These are phyloP conservation scores for Stenodema calcarata DNA, from an alignment of 2,888 invertebrate genomes.

Conservation along the genomic window DNA sequence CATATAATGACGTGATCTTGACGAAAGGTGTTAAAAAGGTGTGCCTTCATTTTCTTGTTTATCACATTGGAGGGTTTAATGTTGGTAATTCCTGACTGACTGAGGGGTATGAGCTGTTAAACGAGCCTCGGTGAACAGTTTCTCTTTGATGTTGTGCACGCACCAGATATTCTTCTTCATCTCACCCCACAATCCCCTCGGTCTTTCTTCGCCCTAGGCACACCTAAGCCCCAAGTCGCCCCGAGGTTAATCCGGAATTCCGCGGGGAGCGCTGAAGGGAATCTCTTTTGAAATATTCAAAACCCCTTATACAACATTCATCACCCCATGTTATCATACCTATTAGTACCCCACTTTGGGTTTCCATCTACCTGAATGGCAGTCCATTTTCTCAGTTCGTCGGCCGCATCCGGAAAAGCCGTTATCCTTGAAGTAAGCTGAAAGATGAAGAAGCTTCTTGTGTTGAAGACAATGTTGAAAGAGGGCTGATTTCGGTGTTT, in stretches of 20 bases:
- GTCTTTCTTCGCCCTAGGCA: background rate
- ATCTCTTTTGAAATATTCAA: slow-evolving; percentile 5
- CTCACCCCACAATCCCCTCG: background rate
- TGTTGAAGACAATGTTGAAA: background rate
- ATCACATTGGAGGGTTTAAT: background rate
- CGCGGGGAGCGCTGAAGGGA: background rate
- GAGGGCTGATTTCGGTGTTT: background rate
- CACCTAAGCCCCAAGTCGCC: background rate
- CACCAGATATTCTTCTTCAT: slow-evolving; percentile 29
- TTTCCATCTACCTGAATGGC: background rate
- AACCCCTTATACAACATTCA: slow-evolving; percentile 4
- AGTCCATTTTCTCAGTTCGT: background rate
- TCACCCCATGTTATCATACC: background rate
- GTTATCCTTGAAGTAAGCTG: background rate
- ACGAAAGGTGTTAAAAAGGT: too few relatives aligned
- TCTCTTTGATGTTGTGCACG: slow-evolving; percentile 15
- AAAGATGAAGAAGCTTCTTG: background rate
- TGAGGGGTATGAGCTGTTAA: background rate
- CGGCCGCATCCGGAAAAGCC: background rate
- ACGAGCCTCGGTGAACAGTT: background rate
- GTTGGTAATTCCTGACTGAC: background rate
- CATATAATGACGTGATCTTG: too few relatives aligned
- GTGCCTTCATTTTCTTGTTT: background rate
- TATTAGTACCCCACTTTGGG: background rate
- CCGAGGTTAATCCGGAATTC: background rate